These are phyloP conservation scores for Megalops cyprinoides DNA, from an alignment of 2,797 vertebrate genomes.

Conservation along the genomic window DNA sequence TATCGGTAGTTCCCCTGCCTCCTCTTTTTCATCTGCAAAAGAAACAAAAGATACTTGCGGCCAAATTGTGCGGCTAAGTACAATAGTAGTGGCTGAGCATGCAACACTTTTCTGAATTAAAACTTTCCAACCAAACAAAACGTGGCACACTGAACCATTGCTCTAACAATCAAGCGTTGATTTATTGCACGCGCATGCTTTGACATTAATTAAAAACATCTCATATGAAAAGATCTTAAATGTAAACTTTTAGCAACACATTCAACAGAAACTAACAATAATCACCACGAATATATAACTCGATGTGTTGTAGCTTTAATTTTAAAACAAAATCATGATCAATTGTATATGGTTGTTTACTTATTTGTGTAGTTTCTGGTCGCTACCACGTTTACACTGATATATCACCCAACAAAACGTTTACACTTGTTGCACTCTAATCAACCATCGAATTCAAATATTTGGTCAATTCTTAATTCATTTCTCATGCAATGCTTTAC, in stretches of 20 bases:
- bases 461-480: slow-evolving; percentile 1
- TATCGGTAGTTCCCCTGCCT: slow-evolving; percentile 43
- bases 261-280: background rate
- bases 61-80: background rate
- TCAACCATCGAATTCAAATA: slow-evolving; percentile 20
- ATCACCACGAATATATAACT: background rate
- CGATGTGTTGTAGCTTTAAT: slow-evolving; percentile 36
- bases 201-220: background rate
- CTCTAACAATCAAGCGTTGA: slow-evolving; percentile 24
- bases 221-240: background rate
- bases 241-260: background rate
- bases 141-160: background rate
- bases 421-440: slow-evolving; percentile 23
- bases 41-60: slow-evolving; percentile 38
- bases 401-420: slow-evolving; percentile 12
- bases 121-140: background rate
- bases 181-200: background rate
- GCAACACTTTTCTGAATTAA: slow-evolving; percentile 7
- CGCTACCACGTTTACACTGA: slow-evolving; percentile 4
- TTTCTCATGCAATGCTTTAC: background rate
- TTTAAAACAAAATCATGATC: slow-evolving; percentile 14
- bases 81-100: slow-evolving; percentile 3
- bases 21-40: slow-evolving; percentile 67
- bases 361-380: slow-evolving; percentile 46
- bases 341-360: slow-evolving; percentile 50